Conservation (phyloP, 1,140 invertebrate species). For the Cherax destructor region DNA sequence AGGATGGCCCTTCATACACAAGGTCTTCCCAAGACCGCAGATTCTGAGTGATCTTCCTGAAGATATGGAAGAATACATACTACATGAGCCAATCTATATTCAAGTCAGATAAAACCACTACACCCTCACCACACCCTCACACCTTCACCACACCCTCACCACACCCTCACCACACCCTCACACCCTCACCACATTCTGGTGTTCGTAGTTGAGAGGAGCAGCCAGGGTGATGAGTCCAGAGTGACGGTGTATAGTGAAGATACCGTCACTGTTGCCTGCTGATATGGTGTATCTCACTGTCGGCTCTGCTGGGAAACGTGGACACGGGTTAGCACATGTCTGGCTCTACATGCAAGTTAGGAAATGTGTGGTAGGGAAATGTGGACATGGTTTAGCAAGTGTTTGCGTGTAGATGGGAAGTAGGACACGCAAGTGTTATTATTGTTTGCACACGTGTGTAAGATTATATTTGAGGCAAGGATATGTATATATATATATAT, state of each 20-base stretch:
- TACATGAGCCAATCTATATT: too few species aligned
- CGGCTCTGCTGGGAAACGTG: neutral
- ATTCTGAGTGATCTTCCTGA: too few species aligned
- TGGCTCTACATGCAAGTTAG: neutral
- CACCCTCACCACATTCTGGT: neutral
- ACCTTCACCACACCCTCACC: neutral
- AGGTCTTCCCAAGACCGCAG: too few species aligned
- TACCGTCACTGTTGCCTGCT: neutral
- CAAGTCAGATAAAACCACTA: too few species aligned
- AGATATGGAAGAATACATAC: too few species aligned
- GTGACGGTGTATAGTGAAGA: constrained; percentile 15
- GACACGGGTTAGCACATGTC: neutral
- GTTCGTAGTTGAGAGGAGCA: neutral
- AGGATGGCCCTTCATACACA: too few species aligned
- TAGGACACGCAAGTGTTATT: neutral
- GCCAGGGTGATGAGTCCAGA: neutral
- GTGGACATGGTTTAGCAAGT: neutral
- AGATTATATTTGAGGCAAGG: too few species aligned
- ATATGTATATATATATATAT: too few species aligned
- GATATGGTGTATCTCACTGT: neutral
- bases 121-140: too few species aligned
- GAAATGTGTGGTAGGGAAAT: neutral
- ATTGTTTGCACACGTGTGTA: too few species aligned
- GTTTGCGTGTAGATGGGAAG: neutral
- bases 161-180: neutral